Conservation (phyloP, 2,113 vertebrate genomes). For the Brachionichthys hirsutus region DNA sequence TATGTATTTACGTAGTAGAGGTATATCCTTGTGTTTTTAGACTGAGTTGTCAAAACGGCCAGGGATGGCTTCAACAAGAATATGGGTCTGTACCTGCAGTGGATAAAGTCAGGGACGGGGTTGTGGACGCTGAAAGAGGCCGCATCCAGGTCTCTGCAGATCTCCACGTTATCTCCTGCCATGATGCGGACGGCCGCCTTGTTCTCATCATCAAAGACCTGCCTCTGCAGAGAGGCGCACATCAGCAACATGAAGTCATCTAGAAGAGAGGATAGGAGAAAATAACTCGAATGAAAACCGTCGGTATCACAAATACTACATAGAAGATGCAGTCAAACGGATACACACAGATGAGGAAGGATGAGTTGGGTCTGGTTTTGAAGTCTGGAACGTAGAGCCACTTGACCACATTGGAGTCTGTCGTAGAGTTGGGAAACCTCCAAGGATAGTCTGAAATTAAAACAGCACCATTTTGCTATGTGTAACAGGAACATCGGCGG, state of each 20-base stretch:
- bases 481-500: not conserved
- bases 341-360: slow-evolving; percentile 93
- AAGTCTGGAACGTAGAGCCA: slow-evolving; percentile 98
- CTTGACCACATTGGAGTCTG: slow-evolving; percentile 94
- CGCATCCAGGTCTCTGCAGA: slow-evolving; percentile 94
- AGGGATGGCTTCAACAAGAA: too few species aligned
- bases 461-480: not conserved
- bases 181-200: slow-evolving; percentile 89
- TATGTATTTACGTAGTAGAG: too few species aligned
- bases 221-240: slow-evolving; percentile 93
- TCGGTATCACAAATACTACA: not conserved
- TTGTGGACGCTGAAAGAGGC: slow-evolving; percentile 96
- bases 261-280: slow-evolving; percentile 49
- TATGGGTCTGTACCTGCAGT: slow-evolving; percentile 95
- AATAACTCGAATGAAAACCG: not conserved
- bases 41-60: too few species aligned
- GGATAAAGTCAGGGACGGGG: slow-evolving; percentile 96
- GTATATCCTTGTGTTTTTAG: too few species aligned
- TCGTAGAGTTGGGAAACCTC: slow-evolving; percentile 83
- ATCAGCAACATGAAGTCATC: slow-evolving; percentile 97
- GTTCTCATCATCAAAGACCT: slow-evolving; percentile 96
- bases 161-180: slow-evolving; percentile 98
- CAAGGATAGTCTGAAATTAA: slow-evolving; percentile 90
- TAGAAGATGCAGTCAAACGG: not conserved
- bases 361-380: slow-evolving; percentile 83